These are phyloP conservation scores for Cyprinodon tularosa DNA, from an alignment of 2,113 vertebrate species.

Conservation along the genomic window DNA sequence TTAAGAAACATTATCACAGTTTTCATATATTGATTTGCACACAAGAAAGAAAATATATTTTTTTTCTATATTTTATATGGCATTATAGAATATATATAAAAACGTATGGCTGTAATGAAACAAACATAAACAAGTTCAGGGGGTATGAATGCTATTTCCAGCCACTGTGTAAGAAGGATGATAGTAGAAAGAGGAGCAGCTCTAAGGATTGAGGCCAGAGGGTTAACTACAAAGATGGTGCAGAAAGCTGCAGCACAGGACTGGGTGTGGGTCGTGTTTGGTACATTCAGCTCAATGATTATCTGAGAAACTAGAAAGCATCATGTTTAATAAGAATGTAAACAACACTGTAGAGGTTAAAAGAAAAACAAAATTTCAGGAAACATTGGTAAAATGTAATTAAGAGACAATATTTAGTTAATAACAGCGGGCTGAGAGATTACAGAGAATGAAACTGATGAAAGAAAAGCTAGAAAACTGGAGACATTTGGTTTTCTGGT, in stretches of 20 bases:
- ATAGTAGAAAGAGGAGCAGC: no score
- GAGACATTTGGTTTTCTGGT: neutral
- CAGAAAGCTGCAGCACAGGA: neutral
- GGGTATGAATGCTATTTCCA: no score
- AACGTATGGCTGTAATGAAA: no score
- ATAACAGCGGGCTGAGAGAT: neutral
- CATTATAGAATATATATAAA: no score
- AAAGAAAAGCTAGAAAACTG: neutral
- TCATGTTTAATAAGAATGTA: neutral
- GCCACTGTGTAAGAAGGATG: no score
- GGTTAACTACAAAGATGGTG: neutral
- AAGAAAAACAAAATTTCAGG: neutral
- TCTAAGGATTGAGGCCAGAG: no score
- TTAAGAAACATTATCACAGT: no score
- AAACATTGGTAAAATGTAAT: neutral
- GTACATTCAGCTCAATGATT: neutral
- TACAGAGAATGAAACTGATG: neutral
- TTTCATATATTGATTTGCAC: no score
- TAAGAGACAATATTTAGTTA: neutral
- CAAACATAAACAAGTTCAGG: no score
- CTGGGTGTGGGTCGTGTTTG: neutral
- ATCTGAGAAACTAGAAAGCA: neutral
- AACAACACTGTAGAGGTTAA: neutral
- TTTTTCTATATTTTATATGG: no score
- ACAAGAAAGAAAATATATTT: no score